phyloP scores from a whole-genome alignment of 2,113 vertebrate genomes.

The Kryptolebias marmoratus region DNA sequence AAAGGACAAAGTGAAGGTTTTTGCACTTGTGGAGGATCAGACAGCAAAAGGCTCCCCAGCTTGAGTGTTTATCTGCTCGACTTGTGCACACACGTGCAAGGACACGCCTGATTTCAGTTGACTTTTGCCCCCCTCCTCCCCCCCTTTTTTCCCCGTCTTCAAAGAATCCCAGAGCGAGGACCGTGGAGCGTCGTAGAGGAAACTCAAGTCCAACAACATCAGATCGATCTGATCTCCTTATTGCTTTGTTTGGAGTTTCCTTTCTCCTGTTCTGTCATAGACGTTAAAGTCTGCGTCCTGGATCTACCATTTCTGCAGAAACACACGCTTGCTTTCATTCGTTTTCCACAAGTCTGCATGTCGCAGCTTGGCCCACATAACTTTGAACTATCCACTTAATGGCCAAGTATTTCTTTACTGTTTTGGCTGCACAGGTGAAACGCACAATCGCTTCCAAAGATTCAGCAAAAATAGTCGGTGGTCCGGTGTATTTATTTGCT shows the following conservation, averaged over 20 bases:
- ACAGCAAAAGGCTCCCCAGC: constrained; percentile 32
- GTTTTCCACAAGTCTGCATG: constrained; percentile 33
- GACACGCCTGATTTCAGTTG: constrained; percentile 70
- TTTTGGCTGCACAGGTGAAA: constrained; percentile 22
- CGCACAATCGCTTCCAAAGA: constrained; percentile 2
- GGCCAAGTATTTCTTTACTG: constrained; percentile 31
- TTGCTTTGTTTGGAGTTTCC: constrained; percentile 64
- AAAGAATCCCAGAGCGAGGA: constrained; percentile 44
- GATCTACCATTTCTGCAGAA: constrained; percentile 5
- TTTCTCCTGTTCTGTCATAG: constrained; percentile 45
- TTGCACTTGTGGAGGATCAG: constrained; percentile 51
- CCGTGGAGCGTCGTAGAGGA: constrained; percentile 37
- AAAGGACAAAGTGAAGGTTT: constrained; percentile 23
- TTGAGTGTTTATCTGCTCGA: constrained; percentile 24
- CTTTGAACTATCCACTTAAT: constrained; percentile 35
- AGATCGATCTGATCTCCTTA: constrained; percentile 66
- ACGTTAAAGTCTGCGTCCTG: constrained; percentile 42
- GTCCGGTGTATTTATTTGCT: neutral
- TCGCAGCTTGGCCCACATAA: constrained; percentile 38
- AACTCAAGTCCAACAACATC: constrained; percentile 52
- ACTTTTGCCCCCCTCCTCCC: constrained; percentile 57
- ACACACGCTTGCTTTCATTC: constrained; percentile 25
- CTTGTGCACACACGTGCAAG: neutral
- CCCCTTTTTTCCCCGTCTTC: constrained; percentile 39
- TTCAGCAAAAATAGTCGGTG: constrained; percentile 17